Conservation (phyloP, 1,140 invertebrate genomes). For the Cecropterus lyciades region DNA sequence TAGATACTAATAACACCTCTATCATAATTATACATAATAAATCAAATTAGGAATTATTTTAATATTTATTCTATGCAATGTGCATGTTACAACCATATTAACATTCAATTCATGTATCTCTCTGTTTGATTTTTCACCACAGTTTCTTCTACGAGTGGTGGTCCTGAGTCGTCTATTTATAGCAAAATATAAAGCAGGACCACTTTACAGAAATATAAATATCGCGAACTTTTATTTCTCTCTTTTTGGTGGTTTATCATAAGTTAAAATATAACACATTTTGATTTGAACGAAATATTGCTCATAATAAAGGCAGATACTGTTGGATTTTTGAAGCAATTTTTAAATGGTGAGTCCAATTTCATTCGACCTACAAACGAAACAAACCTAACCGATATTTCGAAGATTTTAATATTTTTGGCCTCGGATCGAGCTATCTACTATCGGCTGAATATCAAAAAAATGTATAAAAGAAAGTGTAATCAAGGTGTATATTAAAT, state of each 20-base stretch:
- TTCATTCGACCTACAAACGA: not conserved
- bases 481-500: too few relatives aligned
- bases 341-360: not conserved
- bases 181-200: not conserved
- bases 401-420: too few relatives aligned
- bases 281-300: too few relatives aligned
- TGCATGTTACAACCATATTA: conserved; percentile 25
- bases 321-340: too few relatives aligned
- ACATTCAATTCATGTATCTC: conserved; percentile 2
- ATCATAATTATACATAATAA: conserved; percentile 4
- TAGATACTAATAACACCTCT: conserved; percentile 25
- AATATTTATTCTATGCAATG: conserved; percentile 15
- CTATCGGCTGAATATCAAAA: too few relatives aligned
- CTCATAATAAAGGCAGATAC: too few relatives aligned
- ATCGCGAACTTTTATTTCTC: too few relatives aligned
- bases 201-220: too few relatives aligned
- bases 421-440: too few relatives aligned
- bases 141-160: not conserved
- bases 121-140: not conserved
- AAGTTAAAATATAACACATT: too few relatives aligned
- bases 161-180: conserved; percentile 2
- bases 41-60: conserved; percentile 22
- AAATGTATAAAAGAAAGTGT: not conserved
- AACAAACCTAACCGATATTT: not conserved
- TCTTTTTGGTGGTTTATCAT: too few relatives aligned